Base-by-base conservation (phyloP, 2,888 invertebrate genomes). In the Noctua fimbriata region DNA sequence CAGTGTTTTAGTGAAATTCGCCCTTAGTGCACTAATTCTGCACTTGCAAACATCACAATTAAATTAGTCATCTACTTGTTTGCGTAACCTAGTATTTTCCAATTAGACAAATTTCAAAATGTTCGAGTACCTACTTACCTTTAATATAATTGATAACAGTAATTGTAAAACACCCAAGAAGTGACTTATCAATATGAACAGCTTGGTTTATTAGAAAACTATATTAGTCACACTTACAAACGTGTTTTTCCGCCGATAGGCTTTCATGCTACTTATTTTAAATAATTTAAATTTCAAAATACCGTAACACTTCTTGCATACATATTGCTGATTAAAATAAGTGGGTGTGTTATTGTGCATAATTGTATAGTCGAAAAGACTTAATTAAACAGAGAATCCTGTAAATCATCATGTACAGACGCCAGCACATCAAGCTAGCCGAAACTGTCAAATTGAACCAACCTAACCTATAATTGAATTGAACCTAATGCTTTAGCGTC, bases 191-290 rank as follows among this genome's bases (percentile, higher is more conserved):
- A 47, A n/a, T 16, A 32, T 28, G 47, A 73, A 58, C 16, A 28
- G 16, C 3, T 32, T 36, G 21, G 32, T 36, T 70, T n/a, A 47
- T 16, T 49, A 66, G 49, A 70, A 74, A 65, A 81, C 7, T 44
- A 66, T 32, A 65, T 81, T 81, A 21, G 81, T 71, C 71, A 70
- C 75, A 36, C 4, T n/a, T 3, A n/a, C 2, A 32, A 63, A 65
- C 66, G 49, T 70, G 69, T 74, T 69, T 69, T 80, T 6, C 80
- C 72, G 47, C 4, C 1, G 21, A 36, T 16, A 28, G 41, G 2
- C 18, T 18, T 55, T 55, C 18, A 67, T 44, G n/a, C 3, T 44
- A n/a, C 6, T 44, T n/a, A 44, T 16, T 67, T 44, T 3, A 66
- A 41, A 41, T 66, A 14, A 41, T 66, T 66, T 41, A 24, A 66